phyloP scores from a whole-genome alignment of 2,888 invertebrate genomes.

The Polyommatus iphigenia region DNA sequence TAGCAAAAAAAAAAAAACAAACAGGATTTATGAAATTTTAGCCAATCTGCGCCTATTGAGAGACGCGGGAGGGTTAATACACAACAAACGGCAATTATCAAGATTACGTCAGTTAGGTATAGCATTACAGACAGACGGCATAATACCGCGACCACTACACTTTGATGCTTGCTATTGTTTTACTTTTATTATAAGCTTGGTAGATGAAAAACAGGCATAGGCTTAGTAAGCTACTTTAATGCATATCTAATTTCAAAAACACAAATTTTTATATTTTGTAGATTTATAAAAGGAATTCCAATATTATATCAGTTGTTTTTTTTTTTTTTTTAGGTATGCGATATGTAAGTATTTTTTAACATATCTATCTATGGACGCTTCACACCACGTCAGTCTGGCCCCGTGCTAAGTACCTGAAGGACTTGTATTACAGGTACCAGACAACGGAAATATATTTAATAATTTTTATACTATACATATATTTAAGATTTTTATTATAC shows the following conservation, averaged over 20 bases:
- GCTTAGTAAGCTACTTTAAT: background rate
- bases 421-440: no score
- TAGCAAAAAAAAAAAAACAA: background rate
- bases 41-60: constrained; percentile 30
- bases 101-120: constrained; percentile 56
- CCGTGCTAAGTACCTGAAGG: no score
- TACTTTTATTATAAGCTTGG: background rate
- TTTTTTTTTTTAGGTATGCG: no score
- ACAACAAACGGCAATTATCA: constrained; percentile 55
- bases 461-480: no score
- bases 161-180: constrained; percentile 26
- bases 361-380: no score
- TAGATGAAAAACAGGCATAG: background rate
- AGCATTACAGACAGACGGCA: constrained; percentile 44
- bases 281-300: no score
- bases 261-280: no score
- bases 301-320: background rate
- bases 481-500: no score
- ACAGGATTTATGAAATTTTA: background rate
- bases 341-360: no score
- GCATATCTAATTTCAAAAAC: no score
- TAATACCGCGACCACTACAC: constrained; percentile 44
- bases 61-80: constrained; percentile 38
- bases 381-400: no score
- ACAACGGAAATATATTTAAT: no score